A percentile compares a stretch with the other conserved stretches of the same genome.
phyloP scores from a whole-genome alignment of 2,888 invertebrate genomes.

The Perizoma flavofasciatum region DNA sequence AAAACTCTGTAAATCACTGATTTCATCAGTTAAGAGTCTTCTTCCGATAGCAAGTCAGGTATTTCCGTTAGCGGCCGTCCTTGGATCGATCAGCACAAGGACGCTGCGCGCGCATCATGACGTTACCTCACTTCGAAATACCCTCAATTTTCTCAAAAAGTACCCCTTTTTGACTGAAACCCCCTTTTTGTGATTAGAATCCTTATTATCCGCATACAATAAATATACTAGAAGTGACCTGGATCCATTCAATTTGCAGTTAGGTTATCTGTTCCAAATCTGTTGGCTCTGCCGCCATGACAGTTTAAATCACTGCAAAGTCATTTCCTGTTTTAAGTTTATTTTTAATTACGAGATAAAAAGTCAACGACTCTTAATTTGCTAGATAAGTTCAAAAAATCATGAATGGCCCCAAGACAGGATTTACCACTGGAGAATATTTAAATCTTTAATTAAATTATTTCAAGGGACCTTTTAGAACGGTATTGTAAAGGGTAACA shows the following conservation, averaged over 20 bases:
- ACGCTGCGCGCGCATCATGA: conserved; percentile 69
- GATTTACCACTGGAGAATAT: neutral
- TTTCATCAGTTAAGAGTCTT: neutral
- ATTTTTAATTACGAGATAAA: conserved; percentile 25
- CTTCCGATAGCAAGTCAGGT: conserved; percentile 23
- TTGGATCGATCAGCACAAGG: conserved; percentile 76
- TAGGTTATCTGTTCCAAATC: conserved; percentile 6
- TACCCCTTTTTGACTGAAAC: neutral
- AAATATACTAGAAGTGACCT: neutral
- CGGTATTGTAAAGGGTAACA: neutral
- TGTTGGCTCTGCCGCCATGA: conserved; percentile 7
- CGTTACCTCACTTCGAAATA: conserved; percentile 41
- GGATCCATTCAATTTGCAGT: neutral
- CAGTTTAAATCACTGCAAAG: conserved; percentile 8
- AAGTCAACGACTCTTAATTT: conserved; percentile 11
- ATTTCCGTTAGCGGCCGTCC: conserved; percentile 59
- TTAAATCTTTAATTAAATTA: neutral
- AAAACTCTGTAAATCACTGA: neutral
- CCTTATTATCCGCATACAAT: neutral
- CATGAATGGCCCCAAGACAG: neutral
- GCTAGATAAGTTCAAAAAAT: conserved; percentile 3
- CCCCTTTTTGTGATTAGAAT: neutral
- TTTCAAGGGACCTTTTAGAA: neutral
- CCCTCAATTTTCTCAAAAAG: conserved; percentile 33
- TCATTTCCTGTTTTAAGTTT: conserved; percentile 14